phyloP scores from a whole-genome alignment of 1,140 invertebrate species.

The Hypothenemus hampei region DNA sequence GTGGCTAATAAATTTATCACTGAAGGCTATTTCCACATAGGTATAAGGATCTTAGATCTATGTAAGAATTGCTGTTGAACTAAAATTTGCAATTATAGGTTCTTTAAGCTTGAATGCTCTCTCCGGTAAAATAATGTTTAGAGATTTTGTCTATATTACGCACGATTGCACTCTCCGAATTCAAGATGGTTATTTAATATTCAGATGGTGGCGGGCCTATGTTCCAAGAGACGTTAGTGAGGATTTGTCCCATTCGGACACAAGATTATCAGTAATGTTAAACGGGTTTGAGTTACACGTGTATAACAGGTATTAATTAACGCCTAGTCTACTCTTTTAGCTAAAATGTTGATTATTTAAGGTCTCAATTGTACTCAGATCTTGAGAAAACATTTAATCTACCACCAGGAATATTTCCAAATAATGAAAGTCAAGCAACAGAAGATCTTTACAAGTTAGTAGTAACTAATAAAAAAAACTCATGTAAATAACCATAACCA shows the following conservation, averaged over 20 bases:
- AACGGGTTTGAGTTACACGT: conserved; percentile 96
- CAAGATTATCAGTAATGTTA: conserved; percentile 85
- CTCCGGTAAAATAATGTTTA: conserved; percentile 98
- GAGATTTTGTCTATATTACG: conserved; percentile 91
- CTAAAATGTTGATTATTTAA: background rate
- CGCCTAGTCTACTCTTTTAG: background rate
- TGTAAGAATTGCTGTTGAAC: background rate
- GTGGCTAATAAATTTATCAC: conserved; percentile 81
- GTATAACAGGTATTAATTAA: conserved; percentile 68
- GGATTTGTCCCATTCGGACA: conserved; percentile 91
- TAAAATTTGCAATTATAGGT: conserved; percentile 51
- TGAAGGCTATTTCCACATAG: conserved; percentile 85
- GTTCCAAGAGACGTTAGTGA: conserved; percentile 91
- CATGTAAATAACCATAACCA: background rate
- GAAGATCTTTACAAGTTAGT: conserved; percentile 47
- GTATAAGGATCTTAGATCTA: conserved; percentile 51
- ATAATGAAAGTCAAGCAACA: conserved; percentile 47
- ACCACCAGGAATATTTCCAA: conserved; percentile 68
- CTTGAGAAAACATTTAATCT: conserved; percentile 88
- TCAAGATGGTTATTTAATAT: conserved; percentile 96
- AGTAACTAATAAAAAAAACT: background rate
- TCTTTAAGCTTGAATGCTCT: conserved; percentile 91
- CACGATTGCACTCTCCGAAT: conserved; percentile 90
- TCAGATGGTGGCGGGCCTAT: conserved; percentile 95
- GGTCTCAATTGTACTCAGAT: conserved; percentile 80